Percentiles rank a stretch among this genome's conserved stretches.
Conservation (phyloP, 2,113 vertebrate genomes). For the Lipotes vexillifer region DNA sequence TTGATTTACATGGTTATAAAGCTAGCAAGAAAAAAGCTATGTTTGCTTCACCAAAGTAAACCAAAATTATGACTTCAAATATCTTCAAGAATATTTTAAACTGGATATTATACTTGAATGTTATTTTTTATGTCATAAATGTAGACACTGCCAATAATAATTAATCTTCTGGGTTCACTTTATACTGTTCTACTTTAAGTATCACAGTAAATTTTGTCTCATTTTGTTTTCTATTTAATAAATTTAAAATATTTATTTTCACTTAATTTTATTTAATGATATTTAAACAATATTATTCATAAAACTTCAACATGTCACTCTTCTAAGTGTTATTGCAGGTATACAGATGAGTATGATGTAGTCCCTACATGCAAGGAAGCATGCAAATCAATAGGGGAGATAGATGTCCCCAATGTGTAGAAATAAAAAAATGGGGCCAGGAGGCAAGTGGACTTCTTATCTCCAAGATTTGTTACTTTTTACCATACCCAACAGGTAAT, state of each 20-base stretch:
- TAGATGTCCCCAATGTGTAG: neutral
- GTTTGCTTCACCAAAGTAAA: neutral
- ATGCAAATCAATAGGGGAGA: neutral
- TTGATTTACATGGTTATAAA: neutral
- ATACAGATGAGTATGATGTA: neutral
- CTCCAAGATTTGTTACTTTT: neutral
- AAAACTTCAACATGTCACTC: neutral
- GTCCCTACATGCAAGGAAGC: neutral
- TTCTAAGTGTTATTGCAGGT: neutral
- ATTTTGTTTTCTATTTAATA: constrained; percentile 7
- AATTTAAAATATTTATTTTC: neutral
- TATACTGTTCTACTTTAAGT: neutral
- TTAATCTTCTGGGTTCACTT: neutral
- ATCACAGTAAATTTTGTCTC: neutral
- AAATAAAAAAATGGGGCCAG: neutral
- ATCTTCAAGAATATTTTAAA: neutral
- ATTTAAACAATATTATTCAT: neutral
- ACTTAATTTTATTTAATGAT: neutral
- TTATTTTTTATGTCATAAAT: neutral
- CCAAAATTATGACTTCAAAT: neutral
- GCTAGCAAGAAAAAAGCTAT: neutral
- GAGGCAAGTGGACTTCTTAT: neutral
- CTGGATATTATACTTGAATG: neutral
- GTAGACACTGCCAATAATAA: neutral
- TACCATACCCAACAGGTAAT: neutral